A percentile compares a stretch with the other conserved stretches of the same genome.
These are phyloP conservation scores for Drosophila azteca DNA, from an alignment of 1,140 invertebrate genomes.

Conservation along the genomic window DNA sequence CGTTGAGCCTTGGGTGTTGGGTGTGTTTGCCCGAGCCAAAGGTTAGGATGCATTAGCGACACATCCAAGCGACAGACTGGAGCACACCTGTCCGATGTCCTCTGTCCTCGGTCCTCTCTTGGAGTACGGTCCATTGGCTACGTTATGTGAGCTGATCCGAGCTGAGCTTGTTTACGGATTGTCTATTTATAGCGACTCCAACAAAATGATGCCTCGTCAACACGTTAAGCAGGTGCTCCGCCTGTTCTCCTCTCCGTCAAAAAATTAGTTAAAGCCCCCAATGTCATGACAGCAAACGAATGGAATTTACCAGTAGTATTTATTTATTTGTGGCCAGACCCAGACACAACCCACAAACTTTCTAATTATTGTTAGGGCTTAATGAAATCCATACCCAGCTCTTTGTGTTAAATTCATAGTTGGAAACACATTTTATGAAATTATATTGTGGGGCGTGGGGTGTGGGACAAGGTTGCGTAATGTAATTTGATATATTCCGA, in stretches of 20 bases:
- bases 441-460: neutral
- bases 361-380: conserved; percentile 64
- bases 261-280: conserved; percentile 33
- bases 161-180: conserved; percentile 40
- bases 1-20: no score
- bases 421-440: conserved; percentile 40
- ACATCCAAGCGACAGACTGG: conserved; percentile 9
- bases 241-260: neutral
- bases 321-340: conserved; percentile 17
- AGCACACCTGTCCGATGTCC: conserved; percentile 22
- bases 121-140: conserved; percentile 47
- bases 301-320: conserved; percentile 3
- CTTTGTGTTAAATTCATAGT: conserved; percentile 37
- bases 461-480: conserved; percentile 30
- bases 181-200: conserved; percentile 44
- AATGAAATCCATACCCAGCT: conserved; percentile 34
- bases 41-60: conserved; percentile 32
- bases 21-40: no score
- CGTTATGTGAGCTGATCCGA: conserved; percentile 44
- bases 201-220: conserved; percentile 18
- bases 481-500: conserved; percentile 39
- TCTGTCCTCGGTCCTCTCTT: neutral
- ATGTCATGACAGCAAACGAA: conserved; percentile 24
- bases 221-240: conserved; percentile 1
- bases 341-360: conserved; percentile 48